Base-by-base conservation (phyloP, 2,113 vertebrate genomes). In the Melanerpes formicivorus region DNA sequence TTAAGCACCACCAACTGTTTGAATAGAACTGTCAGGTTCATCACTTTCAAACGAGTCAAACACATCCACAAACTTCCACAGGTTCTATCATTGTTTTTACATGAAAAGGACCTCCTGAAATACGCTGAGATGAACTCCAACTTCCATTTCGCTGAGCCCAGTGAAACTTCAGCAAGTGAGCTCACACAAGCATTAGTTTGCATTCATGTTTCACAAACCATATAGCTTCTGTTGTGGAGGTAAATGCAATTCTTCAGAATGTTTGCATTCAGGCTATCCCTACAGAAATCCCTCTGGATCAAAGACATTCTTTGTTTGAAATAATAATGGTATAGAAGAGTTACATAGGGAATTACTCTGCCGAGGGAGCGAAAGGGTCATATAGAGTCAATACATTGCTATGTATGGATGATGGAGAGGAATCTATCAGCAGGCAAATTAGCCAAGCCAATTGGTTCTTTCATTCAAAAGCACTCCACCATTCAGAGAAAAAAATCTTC, bases 61-160 rank as follows among this genome's bases (percentile, higher is more conserved):
- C 3, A 67, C 54, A 0, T 96, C 96, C 91, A 97, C 96, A 96
- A 95, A 97, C 95, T 95, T 97, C 95, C 95, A 96, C 93, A 96
- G 96, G 95, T 97, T 96, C 92, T 74, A 93, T n/a, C 90, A 95
- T 96, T 96, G 96, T 96, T 97, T 94, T 96, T 92, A 94, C 88
- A 96, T 96, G 93, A 95, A 96, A 96, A 89, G 87, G 89, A 95
- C 90, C 96, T 91, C 16, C 83, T 44, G 52, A 96, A 97, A 96
- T 95, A 90, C 73, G 95, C 96, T 95, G 95, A 96, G 94, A 93
- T 94, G 78, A 94, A 91, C 86, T 94, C 73, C 92, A 81, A 92
- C 71, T 93, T 88, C 76, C 94, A 90, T 81, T 92, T 56, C 25
- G 95, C 94, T 95, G 94, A 95, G 64, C 66, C 16, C 8, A 82